These are phyloP conservation scores for Rhinoraja longicauda DNA, from an alignment of 2,797 vertebrate species.

Conservation along the genomic window DNA sequence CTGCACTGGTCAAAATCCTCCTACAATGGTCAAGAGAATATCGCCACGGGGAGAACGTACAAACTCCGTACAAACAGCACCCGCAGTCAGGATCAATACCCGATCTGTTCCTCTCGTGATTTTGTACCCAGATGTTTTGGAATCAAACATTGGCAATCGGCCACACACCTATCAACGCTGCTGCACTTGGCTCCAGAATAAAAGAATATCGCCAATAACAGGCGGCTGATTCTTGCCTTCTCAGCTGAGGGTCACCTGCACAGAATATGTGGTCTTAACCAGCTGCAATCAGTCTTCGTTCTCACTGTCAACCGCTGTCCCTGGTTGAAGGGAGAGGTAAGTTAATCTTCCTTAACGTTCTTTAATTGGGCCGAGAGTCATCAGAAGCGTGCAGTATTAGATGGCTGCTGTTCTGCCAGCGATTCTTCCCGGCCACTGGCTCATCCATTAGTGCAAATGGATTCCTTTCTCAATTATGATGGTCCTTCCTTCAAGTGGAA, in stretches of 20 bases:
- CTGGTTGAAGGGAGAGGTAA: background rate
- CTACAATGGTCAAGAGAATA: too few species aligned
- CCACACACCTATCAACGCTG: too few species aligned
- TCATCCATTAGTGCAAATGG: background rate
- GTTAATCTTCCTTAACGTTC: conserved; percentile 1
- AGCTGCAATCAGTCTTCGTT: background rate
- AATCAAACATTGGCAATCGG: background rate
- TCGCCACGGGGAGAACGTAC: too few species aligned
- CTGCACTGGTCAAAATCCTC: too few species aligned
- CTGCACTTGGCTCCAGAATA: background rate
- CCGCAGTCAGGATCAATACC: too few species aligned
- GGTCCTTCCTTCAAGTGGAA: background rate
- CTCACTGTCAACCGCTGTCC: background rate
- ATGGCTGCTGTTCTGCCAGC: background rate
- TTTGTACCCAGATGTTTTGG: too few species aligned
- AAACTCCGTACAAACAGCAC: too few species aligned
- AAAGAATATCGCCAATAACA: background rate
- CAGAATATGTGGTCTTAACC: background rate
- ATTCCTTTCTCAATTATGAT: background rate
- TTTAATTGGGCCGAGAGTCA: background rate
- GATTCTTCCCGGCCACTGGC: background rate
- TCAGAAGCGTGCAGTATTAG: background rate
- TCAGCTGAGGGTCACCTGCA: background rate
- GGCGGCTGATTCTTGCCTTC: background rate
- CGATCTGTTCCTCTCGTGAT: too few species aligned